Evolutionary conservation across 2,888 invertebrate genomes (phyloP), one percentile per base, ranked within the genome.

Genomic region (Cepaea hortensis): DNA sequence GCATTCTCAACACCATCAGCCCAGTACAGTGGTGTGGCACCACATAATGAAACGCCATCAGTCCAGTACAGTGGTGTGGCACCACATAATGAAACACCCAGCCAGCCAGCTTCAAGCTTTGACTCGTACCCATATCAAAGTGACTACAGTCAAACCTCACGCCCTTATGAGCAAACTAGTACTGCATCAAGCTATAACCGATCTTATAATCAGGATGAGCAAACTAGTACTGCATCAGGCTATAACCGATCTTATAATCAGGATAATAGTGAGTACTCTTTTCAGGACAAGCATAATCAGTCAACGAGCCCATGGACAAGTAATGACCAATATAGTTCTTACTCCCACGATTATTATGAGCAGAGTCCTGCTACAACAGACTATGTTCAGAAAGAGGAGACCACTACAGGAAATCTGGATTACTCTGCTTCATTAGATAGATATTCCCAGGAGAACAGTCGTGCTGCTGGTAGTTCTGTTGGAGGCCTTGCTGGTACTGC

Each of bases 251-350:
- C 81, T 62, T 80, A 65, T 65, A 18, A 48, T 68, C 68, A 46
- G n/a, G n/a, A 68, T 20, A 81, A n/a, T 48, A 81, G 48, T 20
- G 48, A 20, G 15, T 81, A 81, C 70, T 81, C 81, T n/a, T 81
- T 50, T 50, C 68, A 81, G 13, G 50, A 46, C 20, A 20, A 48
- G n/a, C 65, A 68, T 68, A 70, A 20, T 81, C 70, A 48, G n/a
- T 6, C 70, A 18, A 20, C 70, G n/a, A 35, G 13, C 50, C 48
- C 70, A 7, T 81, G 81, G 81, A 68, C 65, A 48, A 50, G 48
- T 70, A 81, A n/a, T 46, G 70, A 81, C 50, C 81, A 81, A 48
- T 81, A 70, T n/a, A 81, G n/a, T n/a, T 68, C 81, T 4, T 81
- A 81, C 13, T n/a, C 4, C 48, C 7, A 46, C 48, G 50, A 48